phyloP scores from a whole-genome alignment of 2,888 invertebrate species.

The Eueremaeus valkanovi region DNA sequence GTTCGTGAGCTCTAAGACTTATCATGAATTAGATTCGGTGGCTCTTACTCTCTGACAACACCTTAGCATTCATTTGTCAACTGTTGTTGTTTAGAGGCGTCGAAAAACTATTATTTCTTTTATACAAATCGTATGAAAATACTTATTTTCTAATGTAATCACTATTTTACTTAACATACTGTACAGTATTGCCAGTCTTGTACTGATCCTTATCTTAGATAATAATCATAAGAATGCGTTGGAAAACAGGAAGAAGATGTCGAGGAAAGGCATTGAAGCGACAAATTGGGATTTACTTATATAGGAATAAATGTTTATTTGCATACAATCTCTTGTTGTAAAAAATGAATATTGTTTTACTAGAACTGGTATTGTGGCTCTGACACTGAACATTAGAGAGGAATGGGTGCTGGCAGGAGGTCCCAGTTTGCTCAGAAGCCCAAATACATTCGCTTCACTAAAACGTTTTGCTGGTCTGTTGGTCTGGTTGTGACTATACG shows the following conservation, averaged over 20 bases:
- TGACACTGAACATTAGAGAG: not conserved
- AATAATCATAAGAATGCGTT: not conserved
- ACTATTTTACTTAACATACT: not conserved
- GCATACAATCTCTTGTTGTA: not conserved
- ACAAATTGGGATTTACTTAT: not conserved
- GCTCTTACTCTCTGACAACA: constrained; percentile 12
- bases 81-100: constrained; percentile 6
- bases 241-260: constrained; percentile 24
- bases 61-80: constrained; percentile 25
- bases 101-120: not conserved
- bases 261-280: not conserved
- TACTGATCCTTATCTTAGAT: constrained; percentile 22
- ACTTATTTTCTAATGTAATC: not conserved
- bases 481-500: no score
- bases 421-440: not conserved
- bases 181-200: not conserved
- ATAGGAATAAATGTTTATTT: constrained; percentile 6
- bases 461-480: not conserved
- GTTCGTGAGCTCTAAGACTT: constrained; percentile 15
- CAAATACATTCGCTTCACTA: not conserved
- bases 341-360: constrained; percentile 26
- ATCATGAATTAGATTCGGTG: not conserved
- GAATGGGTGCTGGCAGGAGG: constrained; percentile 15
- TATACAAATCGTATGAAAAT: not conserved
- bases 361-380: not conserved